Evolutionary conservation across 1,140 invertebrate genomes (phyloP), one percentile per base, ranked within the genome.

Genomic region (Neelides sp.): DNA sequence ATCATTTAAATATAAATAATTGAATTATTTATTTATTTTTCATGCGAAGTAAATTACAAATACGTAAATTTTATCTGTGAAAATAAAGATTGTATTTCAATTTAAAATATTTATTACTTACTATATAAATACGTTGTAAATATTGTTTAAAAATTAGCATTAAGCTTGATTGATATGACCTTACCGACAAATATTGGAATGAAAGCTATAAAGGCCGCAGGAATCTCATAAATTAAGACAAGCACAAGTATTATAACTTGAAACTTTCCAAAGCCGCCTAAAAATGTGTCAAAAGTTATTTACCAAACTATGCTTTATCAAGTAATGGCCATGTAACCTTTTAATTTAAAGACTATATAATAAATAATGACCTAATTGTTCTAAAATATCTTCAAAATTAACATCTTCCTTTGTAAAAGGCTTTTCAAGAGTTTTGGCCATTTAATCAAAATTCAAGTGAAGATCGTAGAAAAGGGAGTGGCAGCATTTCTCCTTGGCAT

Each of bases 361-460:
- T 24, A 44, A 24, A 30, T 23, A n/a, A n/a, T 43, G 34, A 56
- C 54, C 56, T 7, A 58, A 23, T 30, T 48, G 22, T 23, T 58
- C 56, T 32, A 58, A 34, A 42, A 58, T 22, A 36, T 58, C 56
- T 48, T 58, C 56, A 28, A 58, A 54, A 32, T 49, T 58, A n/a
- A n/a, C n/a, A n/a, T n/a, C n/a, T n/a, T n/a, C n/a, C n/a, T n/a
- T n/a, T n/a, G n/a, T n/a, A n/a, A n/a, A n/a, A n/a, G n/a, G n/a
- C n/a, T n/a, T n/a, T n/a, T n/a, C n/a, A n/a, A n/a, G n/a, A n/a
- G n/a, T n/a, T n/a, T n/a, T n/a, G n/a, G n/a, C n/a, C n/a, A n/a
- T n/a, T n/a, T n/a, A n/a, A n/a, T n/a, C n/a, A n/a, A n/a, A n/a
- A n/a, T n/a, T n/a, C n/a, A n/a, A n/a, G n/a, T n/a, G n/a, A n/a